These are phyloP conservation scores for Lepidotrigona ventralis DNA, from an alignment of 1,140 invertebrate species.

Conservation along the genomic window DNA sequence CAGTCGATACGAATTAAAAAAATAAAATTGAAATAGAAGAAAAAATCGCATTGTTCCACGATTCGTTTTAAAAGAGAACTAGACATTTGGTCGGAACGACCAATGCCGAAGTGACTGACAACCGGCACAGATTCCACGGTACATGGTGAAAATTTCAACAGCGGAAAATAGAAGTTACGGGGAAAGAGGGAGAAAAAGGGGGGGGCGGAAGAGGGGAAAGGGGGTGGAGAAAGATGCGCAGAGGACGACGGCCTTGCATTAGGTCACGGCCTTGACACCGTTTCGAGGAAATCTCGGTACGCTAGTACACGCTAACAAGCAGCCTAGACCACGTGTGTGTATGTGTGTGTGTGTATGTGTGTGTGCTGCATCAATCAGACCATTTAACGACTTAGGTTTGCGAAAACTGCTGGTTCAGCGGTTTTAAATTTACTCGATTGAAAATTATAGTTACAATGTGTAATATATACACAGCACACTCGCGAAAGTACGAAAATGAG, in stretches of 20 bases:
- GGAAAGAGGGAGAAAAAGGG: constrained; percentile 29
- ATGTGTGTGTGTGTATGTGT: too few species aligned
- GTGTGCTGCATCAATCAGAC: constrained; percentile 1
- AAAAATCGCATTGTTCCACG: background rate
- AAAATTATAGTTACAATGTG: background rate
- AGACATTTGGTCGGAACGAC: background rate
- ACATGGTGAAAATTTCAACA: constrained; percentile 5
- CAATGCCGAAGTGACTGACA: background rate
- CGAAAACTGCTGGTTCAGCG: background rate
- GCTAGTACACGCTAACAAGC: constrained; percentile 41
- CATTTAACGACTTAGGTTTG: constrained; percentile 24
- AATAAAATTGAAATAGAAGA: too few species aligned
- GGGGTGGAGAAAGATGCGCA: constrained; percentile 25
- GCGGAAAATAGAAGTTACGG: constrained; percentile 1
- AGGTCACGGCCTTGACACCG: constrained; percentile 76
- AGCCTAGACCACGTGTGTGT: constrained; percentile 32
- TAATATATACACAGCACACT: too few species aligned
- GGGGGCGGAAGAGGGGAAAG: background rate
- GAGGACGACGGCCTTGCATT: constrained; percentile 72
- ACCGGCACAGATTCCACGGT: constrained; percentile 2
- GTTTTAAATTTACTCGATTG: background rate
- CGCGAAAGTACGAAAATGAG: too few species aligned
- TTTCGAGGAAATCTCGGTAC: constrained; percentile 69
- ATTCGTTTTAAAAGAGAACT: background rate
- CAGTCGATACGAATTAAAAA: background rate